Conservation (phyloP, 2,888 invertebrate species). For the Syritta pipiens region DNA sequence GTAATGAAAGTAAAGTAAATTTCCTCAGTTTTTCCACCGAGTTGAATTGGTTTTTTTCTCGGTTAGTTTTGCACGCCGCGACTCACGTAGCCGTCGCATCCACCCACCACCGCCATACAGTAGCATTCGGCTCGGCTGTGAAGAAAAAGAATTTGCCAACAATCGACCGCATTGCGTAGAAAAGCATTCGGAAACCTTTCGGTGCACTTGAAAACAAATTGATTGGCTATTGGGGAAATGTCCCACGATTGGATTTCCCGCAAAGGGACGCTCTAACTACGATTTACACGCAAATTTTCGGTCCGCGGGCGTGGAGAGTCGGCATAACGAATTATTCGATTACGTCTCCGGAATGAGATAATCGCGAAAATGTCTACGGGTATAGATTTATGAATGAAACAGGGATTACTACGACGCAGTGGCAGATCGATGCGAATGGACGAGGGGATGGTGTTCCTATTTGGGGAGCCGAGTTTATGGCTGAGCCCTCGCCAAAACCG, state of each 20-base stretch:
- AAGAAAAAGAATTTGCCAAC: slow-evolving; percentile 62
- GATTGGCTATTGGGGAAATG: background rate
- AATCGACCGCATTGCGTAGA: slow-evolving; percentile 62
- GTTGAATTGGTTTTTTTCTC: no score
- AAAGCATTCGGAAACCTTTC: slow-evolving; percentile 16
- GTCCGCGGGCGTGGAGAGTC: slow-evolving; percentile 21
- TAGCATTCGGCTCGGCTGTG: no score
- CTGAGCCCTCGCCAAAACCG: no score
- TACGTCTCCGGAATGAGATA: slow-evolving; percentile 54
- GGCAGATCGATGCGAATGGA: slow-evolving; percentile 4
- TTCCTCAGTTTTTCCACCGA: no score
- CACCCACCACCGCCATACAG: slow-evolving; percentile 16
- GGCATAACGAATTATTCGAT: slow-evolving; percentile 16
- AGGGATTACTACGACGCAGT: slow-evolving; percentile 19
- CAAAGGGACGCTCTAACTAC: background rate
- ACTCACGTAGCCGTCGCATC: background rate
- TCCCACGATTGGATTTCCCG: background rate
- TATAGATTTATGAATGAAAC: slow-evolving; percentile 55
- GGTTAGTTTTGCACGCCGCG: background rate
- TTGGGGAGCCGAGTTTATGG: no score
- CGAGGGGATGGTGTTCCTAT: background rate
- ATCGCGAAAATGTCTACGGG: slow-evolving; percentile 29
- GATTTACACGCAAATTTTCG: background rate
- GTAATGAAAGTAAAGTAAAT: background rate
- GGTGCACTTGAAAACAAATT: background rate